Conservation (phyloP, 1,140 invertebrate genomes). For the Hypsibius dujardini region DNA sequence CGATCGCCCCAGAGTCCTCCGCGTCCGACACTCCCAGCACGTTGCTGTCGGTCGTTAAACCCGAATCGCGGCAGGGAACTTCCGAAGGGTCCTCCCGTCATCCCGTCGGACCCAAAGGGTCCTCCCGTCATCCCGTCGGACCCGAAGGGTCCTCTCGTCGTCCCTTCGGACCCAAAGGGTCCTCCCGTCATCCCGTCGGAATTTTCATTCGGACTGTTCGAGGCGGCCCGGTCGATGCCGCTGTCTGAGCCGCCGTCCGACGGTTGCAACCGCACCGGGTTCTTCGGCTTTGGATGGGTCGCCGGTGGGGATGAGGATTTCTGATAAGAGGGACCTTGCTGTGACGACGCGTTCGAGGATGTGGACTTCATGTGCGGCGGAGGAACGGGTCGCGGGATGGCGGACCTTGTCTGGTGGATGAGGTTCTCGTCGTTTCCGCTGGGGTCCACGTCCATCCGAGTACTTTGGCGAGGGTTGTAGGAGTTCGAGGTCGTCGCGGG, state of each 20-base stretch:
- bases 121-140: not conserved
- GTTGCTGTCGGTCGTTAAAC: not conserved
- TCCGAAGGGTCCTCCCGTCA: not conserved
- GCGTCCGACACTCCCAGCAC: not conserved
- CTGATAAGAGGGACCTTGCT: not conserved
- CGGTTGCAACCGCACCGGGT: not conserved
- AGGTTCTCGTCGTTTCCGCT: not conserved
- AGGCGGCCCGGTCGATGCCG: conserved; percentile 4
- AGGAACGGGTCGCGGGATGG: conserved; percentile 6
- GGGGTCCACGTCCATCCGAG: not conserved
- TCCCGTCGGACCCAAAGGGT: not conserved
- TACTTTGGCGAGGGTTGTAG: not conserved
- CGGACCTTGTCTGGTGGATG: not conserved
- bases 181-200: not conserved
- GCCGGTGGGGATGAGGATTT: not conserved
- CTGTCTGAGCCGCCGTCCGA: conserved; percentile 2
- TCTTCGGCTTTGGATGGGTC: not conserved
- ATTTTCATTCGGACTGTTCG: not conserved
- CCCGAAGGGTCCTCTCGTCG: not conserved
- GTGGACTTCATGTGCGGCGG: not conserved
- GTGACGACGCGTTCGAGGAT: not conserved
- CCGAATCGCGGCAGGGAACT: not conserved
- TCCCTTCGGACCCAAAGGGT: not conserved
- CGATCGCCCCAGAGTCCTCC: too few species aligned
- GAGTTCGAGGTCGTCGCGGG: not conserved